phyloP scores from a whole-genome alignment of 2,888 invertebrate species.

The Temnothorax rugatulus region DNA sequence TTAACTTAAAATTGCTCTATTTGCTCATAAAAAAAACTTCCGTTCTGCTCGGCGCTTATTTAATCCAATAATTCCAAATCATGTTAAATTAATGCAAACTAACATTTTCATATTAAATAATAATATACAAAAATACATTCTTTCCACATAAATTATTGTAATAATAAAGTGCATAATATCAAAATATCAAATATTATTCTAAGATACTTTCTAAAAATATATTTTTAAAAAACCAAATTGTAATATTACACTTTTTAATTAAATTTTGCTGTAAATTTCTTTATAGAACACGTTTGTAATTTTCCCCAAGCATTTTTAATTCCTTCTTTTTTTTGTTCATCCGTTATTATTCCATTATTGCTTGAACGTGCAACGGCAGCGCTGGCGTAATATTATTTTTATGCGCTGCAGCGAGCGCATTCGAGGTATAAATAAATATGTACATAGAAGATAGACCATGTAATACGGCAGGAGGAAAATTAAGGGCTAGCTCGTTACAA shows the following conservation, averaged over 20 bases:
- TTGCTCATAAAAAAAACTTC: neutral
- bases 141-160: neutral
- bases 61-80: neutral
- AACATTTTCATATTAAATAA: conserved; percentile 11
- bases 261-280: conserved; percentile 16
- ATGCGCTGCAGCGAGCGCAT: conserved; percentile 18
- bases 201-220: neutral
- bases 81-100: neutral
- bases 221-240: neutral
- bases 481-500: conserved; percentile 70
- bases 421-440: conserved; percentile 48
- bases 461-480: conserved; percentile 65
- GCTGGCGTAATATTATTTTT: conserved; percentile 38
- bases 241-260: conserved; percentile 25
- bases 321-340: neutral
- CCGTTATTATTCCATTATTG: conserved; percentile 33
- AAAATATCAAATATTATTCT: neutral
- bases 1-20: neutral
- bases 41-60: neutral
- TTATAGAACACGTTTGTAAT: conserved; percentile 3
- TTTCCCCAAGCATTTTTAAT: conserved; percentile 26
- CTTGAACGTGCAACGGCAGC: conserved; percentile 29
- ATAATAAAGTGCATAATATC: neutral
- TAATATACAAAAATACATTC: neutral
- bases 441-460: conserved; percentile 30